Conservation (phyloP, 2,888 invertebrate genomes). For the Harpalus rufipes region DNA sequence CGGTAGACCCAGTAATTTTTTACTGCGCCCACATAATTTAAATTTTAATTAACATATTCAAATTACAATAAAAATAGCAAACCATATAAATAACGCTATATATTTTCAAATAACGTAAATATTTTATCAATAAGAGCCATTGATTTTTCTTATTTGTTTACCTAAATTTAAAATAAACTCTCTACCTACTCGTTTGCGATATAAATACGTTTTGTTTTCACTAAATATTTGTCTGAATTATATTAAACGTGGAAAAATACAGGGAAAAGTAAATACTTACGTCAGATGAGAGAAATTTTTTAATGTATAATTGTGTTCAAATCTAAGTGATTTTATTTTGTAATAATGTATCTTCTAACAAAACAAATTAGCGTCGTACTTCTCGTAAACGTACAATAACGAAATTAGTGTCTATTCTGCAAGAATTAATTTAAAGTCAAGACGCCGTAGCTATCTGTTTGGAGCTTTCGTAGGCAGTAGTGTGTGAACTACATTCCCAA, state of each 20-base stretch:
- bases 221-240: not conserved
- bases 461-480: not conserved
- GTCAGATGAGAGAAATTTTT: too few species aligned
- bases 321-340: not conserved
- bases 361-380: not conserved
- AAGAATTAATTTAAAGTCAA: conserved; percentile 3
- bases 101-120: not conserved
- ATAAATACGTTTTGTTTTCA: not conserved
- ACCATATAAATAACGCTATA: too few species aligned
- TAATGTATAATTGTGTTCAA: too few species aligned
- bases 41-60: too few species aligned
- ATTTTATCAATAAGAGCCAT: not conserved
- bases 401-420: not conserved
- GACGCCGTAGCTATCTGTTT: not conserved
- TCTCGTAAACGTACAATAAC: not conserved
- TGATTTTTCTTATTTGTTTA: conserved; percentile 4
- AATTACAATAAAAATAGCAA: too few species aligned
- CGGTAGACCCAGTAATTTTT: too few species aligned
- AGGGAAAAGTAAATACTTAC: not conserved
- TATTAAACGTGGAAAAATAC: not conserved
- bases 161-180: not conserved
- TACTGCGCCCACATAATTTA: too few species aligned
- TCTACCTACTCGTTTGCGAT: not conserved
- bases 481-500: not conserved
- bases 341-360: not conserved